These are phyloP conservation scores for Scelioninae gen. 1 DNA, from an alignment of 2,888 invertebrate genomes.

Conservation along the genomic window DNA sequence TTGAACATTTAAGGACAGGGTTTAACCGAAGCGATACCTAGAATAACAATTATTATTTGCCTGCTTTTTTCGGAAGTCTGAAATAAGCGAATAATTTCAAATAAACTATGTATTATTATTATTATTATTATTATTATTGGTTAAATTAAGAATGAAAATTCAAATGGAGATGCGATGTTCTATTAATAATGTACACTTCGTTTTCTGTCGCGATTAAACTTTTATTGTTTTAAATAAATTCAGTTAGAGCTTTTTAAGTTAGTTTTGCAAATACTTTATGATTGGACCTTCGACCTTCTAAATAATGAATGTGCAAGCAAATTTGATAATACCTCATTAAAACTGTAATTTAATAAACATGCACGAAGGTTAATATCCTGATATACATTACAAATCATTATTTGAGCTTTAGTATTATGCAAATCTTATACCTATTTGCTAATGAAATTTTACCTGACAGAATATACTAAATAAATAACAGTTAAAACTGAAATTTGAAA, in stretches of 20 bases:
- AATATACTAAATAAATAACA: too few species aligned
- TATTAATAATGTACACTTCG: not conserved
- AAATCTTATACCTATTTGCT: not conserved
- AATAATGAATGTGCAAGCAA: not conserved
- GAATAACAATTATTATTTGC: conserved; percentile 28
- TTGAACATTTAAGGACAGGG: conserved; percentile 27
- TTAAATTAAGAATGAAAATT: conserved; percentile 16
- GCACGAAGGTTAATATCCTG: conserved; percentile 11
- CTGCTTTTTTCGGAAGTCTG: not conserved
- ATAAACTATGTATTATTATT: too few species aligned
- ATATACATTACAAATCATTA: conserved; percentile 5
- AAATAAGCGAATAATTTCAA: conserved; percentile 4
- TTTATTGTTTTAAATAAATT: not conserved
- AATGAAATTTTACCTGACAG: not conserved
- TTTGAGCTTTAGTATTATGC: not conserved
- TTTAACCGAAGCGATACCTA: conserved; percentile 4
- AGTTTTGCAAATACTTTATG: not conserved
- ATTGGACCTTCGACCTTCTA: not conserved
- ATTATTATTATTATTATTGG: not conserved
- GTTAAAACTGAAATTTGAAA: not conserved
- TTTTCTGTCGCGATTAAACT: not conserved
- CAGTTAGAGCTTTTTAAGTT: not conserved
- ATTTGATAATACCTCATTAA: conserved; percentile 27
- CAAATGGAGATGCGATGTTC: not conserved
- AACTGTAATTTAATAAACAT: conserved; percentile 25